phyloP scores from a whole-genome alignment of 2,888 invertebrate genomes.

The Protophormia terraenovae region DNA sequence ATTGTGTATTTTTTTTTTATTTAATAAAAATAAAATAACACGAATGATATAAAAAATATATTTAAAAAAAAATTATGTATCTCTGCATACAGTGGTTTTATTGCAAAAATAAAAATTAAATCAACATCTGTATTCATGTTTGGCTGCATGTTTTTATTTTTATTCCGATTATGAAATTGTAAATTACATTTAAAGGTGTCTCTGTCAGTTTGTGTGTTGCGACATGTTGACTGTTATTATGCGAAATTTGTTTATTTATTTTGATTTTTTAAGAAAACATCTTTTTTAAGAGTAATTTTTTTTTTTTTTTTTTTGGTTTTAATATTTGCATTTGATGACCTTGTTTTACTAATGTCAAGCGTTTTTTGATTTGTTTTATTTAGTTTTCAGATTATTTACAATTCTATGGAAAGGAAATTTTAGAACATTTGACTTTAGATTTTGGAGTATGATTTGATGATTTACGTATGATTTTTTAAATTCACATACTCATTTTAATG shows the following conservation, averaged over 20 bases:
- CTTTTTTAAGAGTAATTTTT: neutral
- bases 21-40: conserved; percentile 13
- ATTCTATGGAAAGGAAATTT: too few species aligned
- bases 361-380: neutral
- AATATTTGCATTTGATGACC: conserved; percentile 28
- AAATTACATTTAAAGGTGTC: conserved; percentile 26
- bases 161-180: conserved; percentile 30
- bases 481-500: too few species aligned
- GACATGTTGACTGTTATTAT: neutral
- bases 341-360: conserved; percentile 8
- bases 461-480: too few species aligned
- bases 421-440: too few species aligned
- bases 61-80: neutral
- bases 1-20: conserved; percentile 15
- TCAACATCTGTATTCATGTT: conserved; percentile 17
- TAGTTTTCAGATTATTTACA: neutral
- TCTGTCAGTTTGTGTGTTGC: neutral
- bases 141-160: conserved; percentile 2
- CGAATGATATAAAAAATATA: conserved; percentile 12
- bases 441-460: too few species aligned
- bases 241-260: conserved; percentile 4
- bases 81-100: conserved; percentile 24
- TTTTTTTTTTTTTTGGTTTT: too few species aligned
- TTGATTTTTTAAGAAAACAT: neutral
- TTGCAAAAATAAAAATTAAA: conserved; percentile 20